Conservation (phyloP, 2,113 vertebrate species). For the Otis tarda region DNA sequence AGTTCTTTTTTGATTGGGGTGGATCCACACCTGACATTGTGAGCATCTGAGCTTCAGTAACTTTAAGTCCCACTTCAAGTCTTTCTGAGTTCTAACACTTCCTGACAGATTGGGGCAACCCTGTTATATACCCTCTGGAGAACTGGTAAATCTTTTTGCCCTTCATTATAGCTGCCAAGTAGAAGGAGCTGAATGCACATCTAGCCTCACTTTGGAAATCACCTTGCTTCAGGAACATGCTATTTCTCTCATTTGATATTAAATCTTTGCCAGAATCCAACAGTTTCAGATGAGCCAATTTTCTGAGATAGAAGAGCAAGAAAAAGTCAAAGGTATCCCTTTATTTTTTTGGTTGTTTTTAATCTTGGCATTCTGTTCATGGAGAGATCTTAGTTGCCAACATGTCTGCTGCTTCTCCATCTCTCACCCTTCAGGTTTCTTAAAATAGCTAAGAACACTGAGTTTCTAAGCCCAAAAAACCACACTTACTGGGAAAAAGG, state of each 20-base stretch:
- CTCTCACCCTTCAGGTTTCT: conserved; percentile 60
- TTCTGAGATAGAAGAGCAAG: conserved; percentile 45
- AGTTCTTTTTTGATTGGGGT: neutral
- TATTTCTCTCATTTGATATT: conserved; percentile 55
- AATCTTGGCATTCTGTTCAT: conserved; percentile 61
- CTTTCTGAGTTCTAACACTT: conserved; percentile 50
- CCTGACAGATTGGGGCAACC: conserved; percentile 61
- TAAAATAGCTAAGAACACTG: conserved; percentile 70
- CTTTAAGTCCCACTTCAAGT: conserved; percentile 43
- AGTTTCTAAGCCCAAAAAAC: conserved; percentile 57
- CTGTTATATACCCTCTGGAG: conserved; percentile 42
- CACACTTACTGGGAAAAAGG: conserved; percentile 48
- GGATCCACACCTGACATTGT: conserved; percentile 48
- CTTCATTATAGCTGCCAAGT: conserved; percentile 42
- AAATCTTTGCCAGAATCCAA: conserved; percentile 57
- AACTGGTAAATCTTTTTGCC: conserved; percentile 46
- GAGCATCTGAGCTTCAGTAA: conserved; percentile 48
- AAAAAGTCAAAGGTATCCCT: conserved; percentile 56
- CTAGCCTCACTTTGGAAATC: conserved; percentile 49
- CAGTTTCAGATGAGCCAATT: conserved; percentile 52
- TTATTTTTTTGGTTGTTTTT: neutral
- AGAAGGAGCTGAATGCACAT: conserved; percentile 48
- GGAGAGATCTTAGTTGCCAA: conserved; percentile 52
- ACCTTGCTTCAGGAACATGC: conserved; percentile 47
- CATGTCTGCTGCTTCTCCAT: conserved; percentile 56